A percentile compares a stretch with the other conserved stretches of the same genome.
Evolutionary conservation across 2,113 vertebrate genomes (phyloP).

Genomic region (Channa argus): DNA sequence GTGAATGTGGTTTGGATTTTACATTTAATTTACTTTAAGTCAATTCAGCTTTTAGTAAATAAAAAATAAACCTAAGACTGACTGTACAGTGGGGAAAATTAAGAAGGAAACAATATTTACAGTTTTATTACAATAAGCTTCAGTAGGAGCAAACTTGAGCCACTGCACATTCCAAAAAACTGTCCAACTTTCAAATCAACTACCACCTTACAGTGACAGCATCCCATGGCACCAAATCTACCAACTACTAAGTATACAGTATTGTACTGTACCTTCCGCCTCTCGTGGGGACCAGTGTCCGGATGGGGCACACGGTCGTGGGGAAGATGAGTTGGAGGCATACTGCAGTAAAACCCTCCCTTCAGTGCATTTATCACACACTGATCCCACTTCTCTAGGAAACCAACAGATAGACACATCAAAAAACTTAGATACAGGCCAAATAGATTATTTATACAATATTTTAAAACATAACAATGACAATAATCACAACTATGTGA

Average conservation of each 20-base stretch:
- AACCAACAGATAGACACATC: constrained; percentile 91
- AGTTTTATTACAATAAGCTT: background rate
- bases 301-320: constrained; percentile 92
- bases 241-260: background rate
- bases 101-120: background rate
- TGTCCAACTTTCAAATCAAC: background rate
- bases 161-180: constrained; percentile 4
- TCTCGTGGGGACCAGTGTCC: constrained; percentile 98
- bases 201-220: background rate
- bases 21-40: constrained; percentile 19
- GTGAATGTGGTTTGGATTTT: constrained; percentile 25
- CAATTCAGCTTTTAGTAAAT: constrained; percentile 6
- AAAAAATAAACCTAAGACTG: constrained; percentile 2
- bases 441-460: constrained; percentile 33
- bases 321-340: constrained; percentile 94
- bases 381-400: constrained; percentile 99
- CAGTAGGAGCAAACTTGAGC: background rate
- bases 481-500: background rate
- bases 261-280: constrained; percentile 90
- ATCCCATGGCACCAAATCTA: background rate
- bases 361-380: constrained; percentile 95
- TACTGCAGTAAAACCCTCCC: constrained; percentile 93
- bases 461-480: background rate
- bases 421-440: constrained; percentile 91
- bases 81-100: background rate